Percentiles rank a stretch among this genome's conserved stretches.
phyloP scores from a whole-genome alignment of 2,888 invertebrate genomes.

The Plagiodera versicolora region DNA sequence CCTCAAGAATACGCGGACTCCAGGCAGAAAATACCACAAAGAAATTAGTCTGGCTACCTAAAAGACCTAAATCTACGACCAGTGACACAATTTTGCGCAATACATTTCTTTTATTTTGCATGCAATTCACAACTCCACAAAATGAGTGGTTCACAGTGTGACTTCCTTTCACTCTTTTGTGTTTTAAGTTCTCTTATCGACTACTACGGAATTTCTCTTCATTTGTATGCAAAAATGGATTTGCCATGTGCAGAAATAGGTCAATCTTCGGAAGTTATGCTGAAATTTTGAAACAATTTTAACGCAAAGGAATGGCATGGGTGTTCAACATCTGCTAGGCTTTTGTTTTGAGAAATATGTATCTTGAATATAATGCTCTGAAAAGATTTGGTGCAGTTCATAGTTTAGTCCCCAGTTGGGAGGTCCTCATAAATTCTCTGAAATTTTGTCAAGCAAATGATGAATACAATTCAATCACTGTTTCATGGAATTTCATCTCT shows the following conservation, averaged over 20 bases:
- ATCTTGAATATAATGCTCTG: conserved; percentile 15
- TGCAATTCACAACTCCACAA: conserved; percentile 40
- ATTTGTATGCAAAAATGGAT: conserved; percentile 31
- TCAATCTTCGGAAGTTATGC: conserved; percentile 30
- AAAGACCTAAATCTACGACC: conserved; percentile 22
- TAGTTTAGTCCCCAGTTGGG: neutral
- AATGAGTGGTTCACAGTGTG: conserved; percentile 35
- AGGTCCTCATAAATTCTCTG: neutral
- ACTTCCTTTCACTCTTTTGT: conserved; percentile 33
- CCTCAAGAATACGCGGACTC: neutral
- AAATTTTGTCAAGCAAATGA: no score
- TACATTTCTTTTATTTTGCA: conserved; percentile 41
- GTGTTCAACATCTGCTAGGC: conserved; percentile 24
- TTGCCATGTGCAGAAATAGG: conserved; percentile 38
- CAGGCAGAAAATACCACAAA: conserved; percentile 24
- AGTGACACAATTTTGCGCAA: conserved; percentile 40
- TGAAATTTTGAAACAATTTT: conserved; percentile 23
- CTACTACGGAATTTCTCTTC: conserved; percentile 21
- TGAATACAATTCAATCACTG: no score
- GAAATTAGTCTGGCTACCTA: conserved; percentile 29
- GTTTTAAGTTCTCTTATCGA: conserved; percentile 21
- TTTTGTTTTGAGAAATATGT: conserved; percentile 26
- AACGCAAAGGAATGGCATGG: conserved; percentile 20
- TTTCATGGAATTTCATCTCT: no score
- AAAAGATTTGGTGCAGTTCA: neutral